Conservation (phyloP, 2,797 vertebrate species). For the Rhincodon typus region DNA sequence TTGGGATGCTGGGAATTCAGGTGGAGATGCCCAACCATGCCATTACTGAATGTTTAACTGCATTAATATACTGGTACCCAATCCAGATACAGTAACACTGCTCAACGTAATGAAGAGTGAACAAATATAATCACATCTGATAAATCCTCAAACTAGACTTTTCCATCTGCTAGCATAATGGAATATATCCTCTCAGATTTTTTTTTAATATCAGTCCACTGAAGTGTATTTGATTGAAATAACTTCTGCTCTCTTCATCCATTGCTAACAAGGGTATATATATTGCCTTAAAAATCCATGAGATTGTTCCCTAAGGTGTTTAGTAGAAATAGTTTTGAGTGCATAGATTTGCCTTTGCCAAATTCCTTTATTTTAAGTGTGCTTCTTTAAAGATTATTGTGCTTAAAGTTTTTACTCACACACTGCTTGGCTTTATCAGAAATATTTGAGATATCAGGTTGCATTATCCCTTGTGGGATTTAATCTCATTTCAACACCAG, state of each 20-base stretch:
- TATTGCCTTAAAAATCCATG: neutral
- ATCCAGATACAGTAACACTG: neutral
- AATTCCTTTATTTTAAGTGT: conserved; percentile 9
- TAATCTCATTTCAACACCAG: conserved; percentile 32
- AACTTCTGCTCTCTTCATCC: neutral
- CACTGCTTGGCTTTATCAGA: neutral
- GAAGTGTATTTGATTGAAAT: neutral
- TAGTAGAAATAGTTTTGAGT: neutral
- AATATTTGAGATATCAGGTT: conserved; percentile 10
- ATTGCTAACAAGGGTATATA: too few species aligned
- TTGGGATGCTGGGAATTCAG: neutral
- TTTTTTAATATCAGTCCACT: neutral
- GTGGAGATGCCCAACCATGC: neutral
- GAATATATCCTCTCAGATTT: neutral
- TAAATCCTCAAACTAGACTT: neutral
- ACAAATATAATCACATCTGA: neutral
- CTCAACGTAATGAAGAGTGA: neutral
- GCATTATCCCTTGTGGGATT: conserved; percentile 16
- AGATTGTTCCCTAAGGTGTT: neutral
- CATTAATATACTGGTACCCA: neutral
- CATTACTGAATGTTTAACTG: neutral
- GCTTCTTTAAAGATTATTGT: neutral
- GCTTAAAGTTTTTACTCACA: neutral
- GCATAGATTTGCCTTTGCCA: neutral
- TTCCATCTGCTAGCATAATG: neutral